phyloP scores from a whole-genome alignment of 2,888 invertebrate species.

The Slavum lentiscoides region DNA sequence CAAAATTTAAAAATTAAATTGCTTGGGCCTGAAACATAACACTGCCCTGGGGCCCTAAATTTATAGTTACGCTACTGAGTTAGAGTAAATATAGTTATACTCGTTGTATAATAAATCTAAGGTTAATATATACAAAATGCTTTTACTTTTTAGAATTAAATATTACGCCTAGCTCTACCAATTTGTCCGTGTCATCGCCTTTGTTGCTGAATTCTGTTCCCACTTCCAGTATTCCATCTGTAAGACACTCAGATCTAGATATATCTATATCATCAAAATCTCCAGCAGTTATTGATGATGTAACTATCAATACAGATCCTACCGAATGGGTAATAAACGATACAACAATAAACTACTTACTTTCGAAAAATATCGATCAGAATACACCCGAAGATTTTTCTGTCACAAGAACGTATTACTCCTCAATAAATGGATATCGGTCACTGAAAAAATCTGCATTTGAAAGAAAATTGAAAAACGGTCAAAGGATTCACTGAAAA shows the following conservation, averaged over 20 bases:
- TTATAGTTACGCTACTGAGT: no score
- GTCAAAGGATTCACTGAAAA: slow-evolving; percentile 19
- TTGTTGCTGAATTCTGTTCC: neutral
- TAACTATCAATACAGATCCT: slow-evolving; percentile 34
- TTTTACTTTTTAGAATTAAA: slow-evolving; percentile 3
- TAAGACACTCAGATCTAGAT: slow-evolving; percentile 14
- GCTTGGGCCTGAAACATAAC: no score
- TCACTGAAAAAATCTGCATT: slow-evolving; percentile 18
- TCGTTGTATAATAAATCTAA: no score
- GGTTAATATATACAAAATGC: neutral
- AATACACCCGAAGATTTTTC: slow-evolving; percentile 7
- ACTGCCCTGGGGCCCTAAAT: no score
- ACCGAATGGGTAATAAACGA: slow-evolving; percentile 32
- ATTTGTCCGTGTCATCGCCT: neutral
- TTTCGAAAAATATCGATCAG: slow-evolving; percentile 4
- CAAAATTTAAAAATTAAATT: no score
- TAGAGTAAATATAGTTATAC: no score
- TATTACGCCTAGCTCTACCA: slow-evolving; percentile 6
- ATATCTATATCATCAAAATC: slow-evolving; percentile 18
- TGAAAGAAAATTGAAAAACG: slow-evolving; percentile 29
- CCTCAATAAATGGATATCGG: slow-evolving; percentile 21
- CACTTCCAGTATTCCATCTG: no score
- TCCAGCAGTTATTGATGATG: slow-evolving; percentile 12
- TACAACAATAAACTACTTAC: neutral
- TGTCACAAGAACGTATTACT: slow-evolving; percentile 13